These are phyloP conservation scores for Ahaetulla prasina DNA, from an alignment of 2,113 vertebrate species.

Conservation along the genomic window DNA sequence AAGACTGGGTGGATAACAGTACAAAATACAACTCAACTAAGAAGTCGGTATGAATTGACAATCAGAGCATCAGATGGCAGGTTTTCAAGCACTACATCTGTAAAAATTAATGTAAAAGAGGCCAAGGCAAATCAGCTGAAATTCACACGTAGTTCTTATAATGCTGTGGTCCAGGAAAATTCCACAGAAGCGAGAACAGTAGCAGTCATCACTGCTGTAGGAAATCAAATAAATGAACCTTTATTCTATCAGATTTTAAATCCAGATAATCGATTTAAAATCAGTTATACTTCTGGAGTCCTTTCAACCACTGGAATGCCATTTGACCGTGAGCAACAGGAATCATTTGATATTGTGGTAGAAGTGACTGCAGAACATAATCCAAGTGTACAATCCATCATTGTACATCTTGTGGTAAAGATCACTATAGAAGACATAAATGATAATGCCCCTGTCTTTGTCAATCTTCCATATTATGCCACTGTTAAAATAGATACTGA, in stretches of 20 bases:
- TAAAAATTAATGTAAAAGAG: constrained; percentile 91
- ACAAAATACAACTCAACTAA: constrained; percentile 88
- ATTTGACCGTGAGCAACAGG: constrained; percentile 88
- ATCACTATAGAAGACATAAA: constrained; percentile 86
- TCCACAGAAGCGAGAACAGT: constrained; percentile 81
- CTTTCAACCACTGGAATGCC: constrained; percentile 87
- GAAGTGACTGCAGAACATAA: constrained; percentile 83
- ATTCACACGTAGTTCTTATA: constrained; percentile 86
- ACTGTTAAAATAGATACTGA: constrained; percentile 85
- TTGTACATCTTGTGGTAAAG: constrained; percentile 83
- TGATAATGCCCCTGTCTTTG: constrained; percentile 88
- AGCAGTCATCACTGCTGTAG: constrained; percentile 82
- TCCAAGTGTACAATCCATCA: constrained; percentile 57
- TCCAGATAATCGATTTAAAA: constrained; percentile 87
- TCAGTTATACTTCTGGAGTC: constrained; percentile 90
- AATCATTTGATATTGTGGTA: constrained; percentile 83
- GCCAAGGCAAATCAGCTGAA: constrained; percentile 85
- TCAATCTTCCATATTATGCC: constrained; percentile 91
- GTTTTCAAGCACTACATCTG: constrained; percentile 78
- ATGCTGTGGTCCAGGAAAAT: constrained; percentile 83
- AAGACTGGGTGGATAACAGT: constrained; percentile 80
- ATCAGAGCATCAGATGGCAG: constrained; percentile 89
- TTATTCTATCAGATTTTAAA: constrained; percentile 91
- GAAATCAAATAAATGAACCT: constrained; percentile 89
- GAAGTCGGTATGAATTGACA: constrained; percentile 91